Percentiles rank a stretch among this genome's conserved stretches.
Conservation (phyloP, 2,888 invertebrate genomes). For the Norana najaformis region DNA sequence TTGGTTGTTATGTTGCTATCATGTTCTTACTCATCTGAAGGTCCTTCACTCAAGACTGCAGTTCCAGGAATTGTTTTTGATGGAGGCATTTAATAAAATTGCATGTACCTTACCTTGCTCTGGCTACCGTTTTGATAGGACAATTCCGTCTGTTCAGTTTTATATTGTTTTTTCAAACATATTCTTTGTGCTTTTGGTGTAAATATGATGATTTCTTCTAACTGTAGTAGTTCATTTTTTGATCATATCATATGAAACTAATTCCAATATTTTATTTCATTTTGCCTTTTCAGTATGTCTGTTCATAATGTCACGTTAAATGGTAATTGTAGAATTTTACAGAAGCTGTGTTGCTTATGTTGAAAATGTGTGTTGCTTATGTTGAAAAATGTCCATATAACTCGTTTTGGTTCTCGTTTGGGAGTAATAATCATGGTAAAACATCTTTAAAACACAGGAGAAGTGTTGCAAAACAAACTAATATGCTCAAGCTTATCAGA, state of each 20-base stretch:
- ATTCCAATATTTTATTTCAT: constrained; percentile 3
- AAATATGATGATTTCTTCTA: background rate
- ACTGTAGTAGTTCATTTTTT: background rate
- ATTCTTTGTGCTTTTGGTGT: constrained; percentile 9
- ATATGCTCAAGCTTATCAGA: background rate
- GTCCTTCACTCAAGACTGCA: too few relatives aligned
- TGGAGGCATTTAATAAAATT: too few relatives aligned
- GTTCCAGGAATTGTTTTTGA: background rate
- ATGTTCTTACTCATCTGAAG: background rate
- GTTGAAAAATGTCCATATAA: background rate
- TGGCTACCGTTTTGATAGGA: background rate
- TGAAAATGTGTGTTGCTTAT: too few relatives aligned
- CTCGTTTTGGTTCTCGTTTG: background rate
- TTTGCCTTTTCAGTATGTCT: background rate
- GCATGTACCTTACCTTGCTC: too few relatives aligned
- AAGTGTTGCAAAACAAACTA: too few relatives aligned
- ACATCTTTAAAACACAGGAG: background rate
- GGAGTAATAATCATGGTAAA: background rate
- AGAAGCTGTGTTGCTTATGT: background rate
- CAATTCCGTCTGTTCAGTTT: background rate
- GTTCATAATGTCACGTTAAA: background rate
- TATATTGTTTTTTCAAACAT: background rate
- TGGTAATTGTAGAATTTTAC: background rate
- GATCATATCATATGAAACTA: constrained; percentile 13
- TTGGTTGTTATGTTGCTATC: background rate